Percentiles rank a stretch among this genome's conserved stretches.
phyloP scores from a whole-genome alignment of 2,888 invertebrate species.

The Lagria hirta region DNA sequence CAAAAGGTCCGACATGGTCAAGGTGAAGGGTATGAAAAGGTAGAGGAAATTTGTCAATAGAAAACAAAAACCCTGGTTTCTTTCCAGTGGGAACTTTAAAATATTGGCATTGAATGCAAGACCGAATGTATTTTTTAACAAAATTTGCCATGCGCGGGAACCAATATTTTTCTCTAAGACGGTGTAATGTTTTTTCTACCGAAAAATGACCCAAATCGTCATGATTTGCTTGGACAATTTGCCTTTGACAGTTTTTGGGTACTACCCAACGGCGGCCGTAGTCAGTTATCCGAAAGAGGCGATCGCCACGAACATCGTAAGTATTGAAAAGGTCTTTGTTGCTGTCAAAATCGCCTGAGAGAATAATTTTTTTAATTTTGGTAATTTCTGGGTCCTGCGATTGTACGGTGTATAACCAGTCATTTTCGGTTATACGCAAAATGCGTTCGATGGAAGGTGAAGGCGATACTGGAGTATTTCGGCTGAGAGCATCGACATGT shows the following conservation, averaged over 20 bases:
- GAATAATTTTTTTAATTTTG: background rate
- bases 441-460: background rate
- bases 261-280: too few relatives aligned
- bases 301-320: background rate
- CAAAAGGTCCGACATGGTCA: background rate
- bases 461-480: background rate
- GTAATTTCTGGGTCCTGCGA: background rate
- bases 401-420: background rate
- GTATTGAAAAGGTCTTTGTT: background rate
- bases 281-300: too few relatives aligned
- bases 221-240: too few relatives aligned
- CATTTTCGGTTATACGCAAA: background rate
- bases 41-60: background rate
- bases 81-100: background rate
- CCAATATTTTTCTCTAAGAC: background rate
- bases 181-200: background rate
- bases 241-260: too few relatives aligned
- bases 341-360: background rate
- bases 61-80: background rate
- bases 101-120: background rate
- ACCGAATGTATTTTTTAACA: background rate
- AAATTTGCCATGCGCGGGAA: background rate
- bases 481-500: conserved; percentile 25
- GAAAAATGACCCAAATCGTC: too few relatives aligned
- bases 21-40: background rate